Percentiles rank a stretch among this genome's conserved stretches.
Conservation (phyloP, 2,797 vertebrate genomes). For the Acanthis flammea region DNA sequence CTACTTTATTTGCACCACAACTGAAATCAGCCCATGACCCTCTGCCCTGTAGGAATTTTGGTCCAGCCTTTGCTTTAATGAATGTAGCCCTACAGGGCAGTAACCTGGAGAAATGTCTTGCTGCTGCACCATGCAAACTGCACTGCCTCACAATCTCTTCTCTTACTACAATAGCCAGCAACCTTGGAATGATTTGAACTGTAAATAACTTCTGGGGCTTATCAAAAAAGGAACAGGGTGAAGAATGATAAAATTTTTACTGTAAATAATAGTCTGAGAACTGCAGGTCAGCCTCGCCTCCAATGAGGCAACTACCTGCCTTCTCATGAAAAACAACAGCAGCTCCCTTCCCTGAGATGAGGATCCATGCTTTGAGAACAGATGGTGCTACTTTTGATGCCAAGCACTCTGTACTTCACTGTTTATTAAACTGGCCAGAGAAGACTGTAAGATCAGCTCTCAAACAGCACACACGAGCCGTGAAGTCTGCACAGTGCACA, state of each 20-base stretch:
- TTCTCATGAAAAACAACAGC: constrained; percentile 35
- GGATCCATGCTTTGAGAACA: constrained; percentile 40
- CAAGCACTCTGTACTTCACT: constrained; percentile 37
- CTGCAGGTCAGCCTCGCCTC: constrained; percentile 46
- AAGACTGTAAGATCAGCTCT: background rate
- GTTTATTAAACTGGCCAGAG: constrained; percentile 1
- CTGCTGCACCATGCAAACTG: background rate
- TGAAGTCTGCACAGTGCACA: background rate
- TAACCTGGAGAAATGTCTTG: background rate
- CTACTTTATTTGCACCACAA: background rate
- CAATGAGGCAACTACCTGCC: constrained; percentile 12
- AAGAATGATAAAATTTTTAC: constrained; percentile 51
- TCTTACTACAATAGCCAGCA: background rate
- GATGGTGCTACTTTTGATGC: constrained; percentile 30
- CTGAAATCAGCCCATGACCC: background rate
- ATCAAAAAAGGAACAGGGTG: constrained; percentile 23
- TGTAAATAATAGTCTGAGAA: constrained; percentile 29
- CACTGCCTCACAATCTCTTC: background rate
- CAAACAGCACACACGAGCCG: background rate
- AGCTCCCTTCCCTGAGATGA: constrained; percentile 11
- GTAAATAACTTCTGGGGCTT: constrained; percentile 45
- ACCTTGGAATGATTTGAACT: constrained; percentile 50
- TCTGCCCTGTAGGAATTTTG: background rate
- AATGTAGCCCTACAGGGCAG: background rate
- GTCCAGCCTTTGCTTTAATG: background rate